Conservation (phyloP, 1,140 invertebrate species). For the Drosophila auraria region DNA sequence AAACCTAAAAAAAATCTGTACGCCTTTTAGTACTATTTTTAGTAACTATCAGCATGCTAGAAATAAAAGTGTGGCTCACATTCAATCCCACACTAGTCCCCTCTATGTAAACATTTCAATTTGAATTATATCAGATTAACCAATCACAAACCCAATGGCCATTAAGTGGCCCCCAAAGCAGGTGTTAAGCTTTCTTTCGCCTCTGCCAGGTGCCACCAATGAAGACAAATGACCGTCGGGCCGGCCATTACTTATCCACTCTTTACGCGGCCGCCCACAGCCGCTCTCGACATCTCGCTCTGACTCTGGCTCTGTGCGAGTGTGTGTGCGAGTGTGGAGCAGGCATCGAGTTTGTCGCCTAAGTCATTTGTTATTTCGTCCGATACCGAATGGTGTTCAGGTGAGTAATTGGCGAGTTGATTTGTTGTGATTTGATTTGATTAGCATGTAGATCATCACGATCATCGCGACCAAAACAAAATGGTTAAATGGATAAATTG, state of each 20-base stretch:
- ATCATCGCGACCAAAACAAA: conserved; percentile 54
- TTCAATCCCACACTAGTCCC: not conserved
- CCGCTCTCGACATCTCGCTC: conserved; percentile 36
- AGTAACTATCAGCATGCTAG: not conserved
- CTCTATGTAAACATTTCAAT: conserved; percentile 17
- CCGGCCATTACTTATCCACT: conserved; percentile 83
- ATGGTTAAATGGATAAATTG: conserved; percentile 78
- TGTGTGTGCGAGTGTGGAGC: conserved; percentile 29
- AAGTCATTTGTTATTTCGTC: conserved; percentile 67
- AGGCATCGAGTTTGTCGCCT: conserved; percentile 68
- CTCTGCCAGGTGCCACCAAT: conserved; percentile 63
- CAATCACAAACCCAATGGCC: conserved; percentile 56
- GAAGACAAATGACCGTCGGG: conserved; percentile 82
- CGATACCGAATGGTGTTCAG: conserved; percentile 63
- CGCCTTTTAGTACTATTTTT: not conserved
- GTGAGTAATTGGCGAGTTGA: conserved; percentile 72
- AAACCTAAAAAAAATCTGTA: too few species aligned
- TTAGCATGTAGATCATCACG: conserved; percentile 79
- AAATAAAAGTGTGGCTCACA: not conserved
- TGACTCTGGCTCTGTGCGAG: conserved; percentile 4
- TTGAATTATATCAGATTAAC: conserved; percentile 57
- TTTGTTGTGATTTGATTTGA: conserved; percentile 73
- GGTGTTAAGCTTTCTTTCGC: conserved; percentile 51
- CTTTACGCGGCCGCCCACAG: conserved; percentile 47
- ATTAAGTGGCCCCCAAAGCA: conserved; percentile 43